Evolutionary conservation across 2,888 invertebrate species (phyloP).

Genomic region (Lasioglossum oenotherae): DNA sequence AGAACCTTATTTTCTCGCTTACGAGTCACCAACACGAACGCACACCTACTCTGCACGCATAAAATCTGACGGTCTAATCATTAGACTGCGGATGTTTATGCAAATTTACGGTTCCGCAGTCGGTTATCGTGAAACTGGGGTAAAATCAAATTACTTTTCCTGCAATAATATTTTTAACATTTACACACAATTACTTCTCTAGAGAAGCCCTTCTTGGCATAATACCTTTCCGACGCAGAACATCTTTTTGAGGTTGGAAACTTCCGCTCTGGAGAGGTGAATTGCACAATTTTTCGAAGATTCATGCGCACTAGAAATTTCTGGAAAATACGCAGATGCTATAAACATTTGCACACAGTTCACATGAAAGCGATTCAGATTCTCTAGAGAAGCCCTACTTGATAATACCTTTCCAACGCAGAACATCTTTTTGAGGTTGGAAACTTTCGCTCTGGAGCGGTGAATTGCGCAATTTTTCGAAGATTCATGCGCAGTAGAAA

Average conservation of each 20-base stretch:
- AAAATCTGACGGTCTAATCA: neutral
- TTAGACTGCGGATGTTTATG: constrained; percentile 2
- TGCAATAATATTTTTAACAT: neutral
- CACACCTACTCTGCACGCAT: neutral
- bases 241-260: no score
- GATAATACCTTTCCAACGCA: no score
- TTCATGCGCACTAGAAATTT: no score
- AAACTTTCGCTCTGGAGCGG: no score
- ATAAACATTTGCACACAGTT: no score
- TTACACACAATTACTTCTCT: neutral
- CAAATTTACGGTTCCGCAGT: neutral
- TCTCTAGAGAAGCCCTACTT: neutral
- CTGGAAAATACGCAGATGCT: no score
- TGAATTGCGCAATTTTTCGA: neutral
- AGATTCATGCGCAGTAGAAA: neutral
- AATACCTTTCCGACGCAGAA: no score
- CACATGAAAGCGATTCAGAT: neutral
- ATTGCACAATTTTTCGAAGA: no score
- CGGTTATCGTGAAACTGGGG: neutral
- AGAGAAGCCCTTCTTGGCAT: neutral
- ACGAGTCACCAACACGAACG: neutral
- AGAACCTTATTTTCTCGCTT: neutral
- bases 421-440: no score
- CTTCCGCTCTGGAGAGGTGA: no score
- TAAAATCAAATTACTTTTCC: neutral